Percentiles rank a stretch among this genome's conserved stretches.
These are phyloP conservation scores for Oxyruncus cristatus DNA, from an alignment of 2,113 vertebrate genomes.

Conservation along the genomic window DNA sequence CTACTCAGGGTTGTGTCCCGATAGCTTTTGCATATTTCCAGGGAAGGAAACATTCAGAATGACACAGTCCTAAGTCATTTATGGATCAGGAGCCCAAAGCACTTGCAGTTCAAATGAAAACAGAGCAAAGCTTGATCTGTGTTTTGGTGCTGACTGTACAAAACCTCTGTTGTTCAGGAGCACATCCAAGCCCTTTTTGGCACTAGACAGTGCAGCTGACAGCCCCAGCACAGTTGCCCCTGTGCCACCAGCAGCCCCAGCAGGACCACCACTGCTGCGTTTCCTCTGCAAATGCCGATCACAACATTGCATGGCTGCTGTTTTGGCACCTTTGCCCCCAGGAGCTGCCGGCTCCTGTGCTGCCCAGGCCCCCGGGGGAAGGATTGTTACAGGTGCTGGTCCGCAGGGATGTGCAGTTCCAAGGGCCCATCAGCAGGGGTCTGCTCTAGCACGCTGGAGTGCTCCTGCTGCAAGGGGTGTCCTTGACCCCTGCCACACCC, in stretches of 20 bases:
- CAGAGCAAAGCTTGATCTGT: neutral
- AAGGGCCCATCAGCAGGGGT: constrained; percentile 27
- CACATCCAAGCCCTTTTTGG: neutral
- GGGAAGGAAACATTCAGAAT: neutral
- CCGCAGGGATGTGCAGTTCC: neutral
- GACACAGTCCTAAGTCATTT: neutral
- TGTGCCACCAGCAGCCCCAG: fast-evolving
- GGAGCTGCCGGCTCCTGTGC: neutral
- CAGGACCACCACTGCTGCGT: fast-evolving
- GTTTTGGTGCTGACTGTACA: neutral
- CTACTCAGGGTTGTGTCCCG: neutral
- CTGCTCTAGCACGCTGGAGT: neutral
- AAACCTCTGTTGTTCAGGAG: neutral
- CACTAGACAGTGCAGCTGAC: neutral
- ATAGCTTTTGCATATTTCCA: neutral
- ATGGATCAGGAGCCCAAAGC: neutral
- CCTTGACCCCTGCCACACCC: neutral
- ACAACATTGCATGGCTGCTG: neutral
- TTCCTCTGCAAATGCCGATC: fast-evolving
- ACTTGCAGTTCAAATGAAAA: neutral
- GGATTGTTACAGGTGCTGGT: neutral
- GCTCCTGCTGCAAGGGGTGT: neutral
- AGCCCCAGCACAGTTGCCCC: neutral
- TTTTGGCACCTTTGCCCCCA: neutral
- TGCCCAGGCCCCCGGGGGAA: neutral